phyloP scores from a whole-genome alignment of 2,888 invertebrate genomes.

The Oxycera nigricornis region DNA sequence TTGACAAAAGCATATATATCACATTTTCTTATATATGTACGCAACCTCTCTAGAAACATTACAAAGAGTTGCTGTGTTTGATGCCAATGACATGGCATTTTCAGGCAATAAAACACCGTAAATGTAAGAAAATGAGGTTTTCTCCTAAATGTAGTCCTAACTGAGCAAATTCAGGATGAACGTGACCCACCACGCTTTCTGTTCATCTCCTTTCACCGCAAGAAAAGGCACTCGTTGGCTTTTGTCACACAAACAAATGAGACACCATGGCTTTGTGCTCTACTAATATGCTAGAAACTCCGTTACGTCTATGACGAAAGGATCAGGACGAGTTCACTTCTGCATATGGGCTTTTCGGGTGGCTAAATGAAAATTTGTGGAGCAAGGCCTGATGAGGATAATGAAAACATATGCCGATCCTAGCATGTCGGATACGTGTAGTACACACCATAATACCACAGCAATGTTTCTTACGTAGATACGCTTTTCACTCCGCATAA shows the following conservation, averaged over 20 bases:
- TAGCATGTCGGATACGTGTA: neutral
- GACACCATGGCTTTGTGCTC: constrained; percentile 16
- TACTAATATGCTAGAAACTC: neutral
- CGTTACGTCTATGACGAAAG: neutral
- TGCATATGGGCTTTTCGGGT: neutral
- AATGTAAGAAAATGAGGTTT: constrained; percentile 29
- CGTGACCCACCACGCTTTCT: neutral
- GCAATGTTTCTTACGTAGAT: constrained; percentile 24
- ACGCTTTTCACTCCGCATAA: constrained; percentile 21
- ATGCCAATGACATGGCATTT: constrained; percentile 24
- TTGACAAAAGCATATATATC: too few relatives aligned
- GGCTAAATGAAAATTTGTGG: constrained; percentile 39
- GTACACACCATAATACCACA: constrained; percentile 5
- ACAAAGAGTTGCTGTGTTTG: constrained; percentile 18
- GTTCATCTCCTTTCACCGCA: neutral
- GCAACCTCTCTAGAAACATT: too few relatives aligned
- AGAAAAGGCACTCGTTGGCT: neutral
- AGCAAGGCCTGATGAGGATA: constrained; percentile 30
- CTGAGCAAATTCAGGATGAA: neutral
- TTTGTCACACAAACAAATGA: constrained; percentile 28
- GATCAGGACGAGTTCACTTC: neutral
- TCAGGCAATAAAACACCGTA: constrained; percentile 28
- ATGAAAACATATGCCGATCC: constrained; percentile 42
- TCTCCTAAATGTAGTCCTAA: constrained; percentile 5
- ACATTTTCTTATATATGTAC: too few relatives aligned